Evolutionary conservation across 2,888 invertebrate species (phyloP), one percentile per base, ranked within the genome.

Genomic region (Baccha elongata): DNA sequence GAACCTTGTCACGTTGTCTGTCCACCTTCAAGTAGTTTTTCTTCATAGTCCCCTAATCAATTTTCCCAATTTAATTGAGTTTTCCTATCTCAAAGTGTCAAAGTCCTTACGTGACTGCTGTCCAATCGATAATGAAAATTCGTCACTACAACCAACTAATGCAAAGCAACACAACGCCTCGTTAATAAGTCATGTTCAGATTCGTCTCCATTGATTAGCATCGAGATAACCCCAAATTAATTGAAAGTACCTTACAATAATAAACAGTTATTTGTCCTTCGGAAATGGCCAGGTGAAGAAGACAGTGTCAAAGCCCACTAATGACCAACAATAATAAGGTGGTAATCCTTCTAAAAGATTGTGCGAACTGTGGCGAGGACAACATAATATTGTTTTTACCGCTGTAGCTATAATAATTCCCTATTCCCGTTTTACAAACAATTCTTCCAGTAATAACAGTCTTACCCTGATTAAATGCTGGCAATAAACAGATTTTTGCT

Each of bases 381-480:
- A 26, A 64, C 11, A 50, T 6, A 35, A 40, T n/a, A 8, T 8
- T 40, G 23, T 7, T 19, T 29, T 17, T 17, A 10, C 29, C 21
- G n/a, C 13, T 23, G 11, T 6, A 10, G 10, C 58, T 19, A 3
- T 19, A 23, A 37, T 4, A 37, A 23, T 37, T 37, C 21, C 8
- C 13, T 23, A 15, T 42, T 19, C 42, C 15, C 35, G 10, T 44
- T 21, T 40, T 46, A 23, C n/a, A n/a, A 35, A 44, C 48, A 58
- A 29, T 74, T 73, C 53, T 17, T 23, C n/a, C 23, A 58, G 74
- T 50, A 69, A 69, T 74, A 69, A 69, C 69, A 52, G 37, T 69
- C 42, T 74, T 62, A 65, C 69, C 69, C 52, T 68, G 42, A 80
- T 74, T 80, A 74, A 80, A 69, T 69, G 44, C 69, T 40, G 52